Conservation (phyloP, 1,140 invertebrate species). For the Drosophila insularis region DNA sequence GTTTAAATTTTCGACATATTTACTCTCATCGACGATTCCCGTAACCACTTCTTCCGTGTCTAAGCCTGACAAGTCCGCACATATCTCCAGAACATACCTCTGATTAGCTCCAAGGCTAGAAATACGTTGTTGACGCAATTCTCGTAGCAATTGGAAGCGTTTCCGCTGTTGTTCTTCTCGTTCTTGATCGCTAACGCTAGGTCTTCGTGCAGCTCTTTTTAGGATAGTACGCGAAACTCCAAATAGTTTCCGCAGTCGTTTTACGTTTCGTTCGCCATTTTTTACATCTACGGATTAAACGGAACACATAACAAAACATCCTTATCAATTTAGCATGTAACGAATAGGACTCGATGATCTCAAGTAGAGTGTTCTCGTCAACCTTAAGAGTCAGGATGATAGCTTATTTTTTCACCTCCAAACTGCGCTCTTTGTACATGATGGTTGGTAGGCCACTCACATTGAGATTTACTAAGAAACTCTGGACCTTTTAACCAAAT, state of each 20-base stretch:
- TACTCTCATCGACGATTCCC: constrained; percentile 86
- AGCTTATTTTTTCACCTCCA: too few species aligned
- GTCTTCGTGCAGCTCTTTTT: constrained; percentile 51
- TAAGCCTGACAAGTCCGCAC: constrained; percentile 84
- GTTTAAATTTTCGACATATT: constrained; percentile 85
- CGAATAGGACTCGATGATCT: too few species aligned
- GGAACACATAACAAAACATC: too few species aligned
- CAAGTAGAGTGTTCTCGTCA: too few species aligned
- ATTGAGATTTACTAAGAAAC: too few species aligned
- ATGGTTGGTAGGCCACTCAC: too few species aligned
- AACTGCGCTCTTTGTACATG: too few species aligned
- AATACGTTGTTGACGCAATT: constrained; percentile 60
- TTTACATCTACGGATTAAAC: too few species aligned
- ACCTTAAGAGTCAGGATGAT: too few species aligned
- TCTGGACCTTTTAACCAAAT: too few species aligned
- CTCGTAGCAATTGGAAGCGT: constrained; percentile 48
- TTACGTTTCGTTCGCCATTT: constrained; percentile 61
- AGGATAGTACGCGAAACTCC: constrained; percentile 66
- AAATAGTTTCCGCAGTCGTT: constrained; percentile 55
- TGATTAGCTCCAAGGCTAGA: constrained; percentile 83
- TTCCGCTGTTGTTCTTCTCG: constrained; percentile 56
- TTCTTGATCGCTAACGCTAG: constrained; percentile 63
- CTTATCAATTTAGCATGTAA: too few species aligned
- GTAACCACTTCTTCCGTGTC: constrained; percentile 85
- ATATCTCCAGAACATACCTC: constrained; percentile 86